Evolutionary conservation across 1,140 invertebrate species (phyloP).

Genomic region (Cydia strobilella): DNA sequence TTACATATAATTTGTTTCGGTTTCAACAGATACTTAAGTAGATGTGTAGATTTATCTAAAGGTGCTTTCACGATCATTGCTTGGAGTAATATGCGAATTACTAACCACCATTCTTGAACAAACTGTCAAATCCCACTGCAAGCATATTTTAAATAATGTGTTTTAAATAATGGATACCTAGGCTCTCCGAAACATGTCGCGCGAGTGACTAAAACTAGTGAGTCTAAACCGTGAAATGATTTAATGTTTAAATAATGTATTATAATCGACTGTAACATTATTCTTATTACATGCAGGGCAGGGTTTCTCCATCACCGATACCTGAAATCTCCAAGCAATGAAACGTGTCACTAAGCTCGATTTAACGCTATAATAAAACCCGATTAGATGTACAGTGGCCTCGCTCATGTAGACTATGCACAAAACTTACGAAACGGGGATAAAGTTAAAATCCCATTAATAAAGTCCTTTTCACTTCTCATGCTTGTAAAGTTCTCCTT

Average conservation of each 20-base stretch:
- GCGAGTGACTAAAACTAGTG: too few species aligned
- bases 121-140: not conserved
- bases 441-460: not conserved
- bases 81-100: not conserved
- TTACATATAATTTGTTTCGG: slow-evolving; percentile 22
- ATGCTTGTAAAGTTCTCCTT: too few species aligned
- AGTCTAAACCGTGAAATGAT: too few species aligned
- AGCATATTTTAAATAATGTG: not conserved
- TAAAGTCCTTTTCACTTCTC: too few species aligned
- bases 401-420: not conserved
- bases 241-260: too few species aligned
- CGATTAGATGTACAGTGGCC: not conserved
- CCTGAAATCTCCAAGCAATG: not conserved
- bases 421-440: not conserved
- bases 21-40: slow-evolving; percentile 15
- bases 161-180: too few species aligned
- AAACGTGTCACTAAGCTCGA: slow-evolving; percentile 17
- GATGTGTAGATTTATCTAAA: slow-evolving; percentile 6
- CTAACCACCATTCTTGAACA: not conserved
- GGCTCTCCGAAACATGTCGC: too few species aligned
- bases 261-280: slow-evolving; percentile 13
- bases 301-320: not conserved
- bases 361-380: slow-evolving; percentile 18
- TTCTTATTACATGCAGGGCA: not conserved
- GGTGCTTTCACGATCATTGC: slow-evolving; percentile 1